phyloP scores from a whole-genome alignment of 2,888 invertebrate species.

The Heliconius cydno region DNA sequence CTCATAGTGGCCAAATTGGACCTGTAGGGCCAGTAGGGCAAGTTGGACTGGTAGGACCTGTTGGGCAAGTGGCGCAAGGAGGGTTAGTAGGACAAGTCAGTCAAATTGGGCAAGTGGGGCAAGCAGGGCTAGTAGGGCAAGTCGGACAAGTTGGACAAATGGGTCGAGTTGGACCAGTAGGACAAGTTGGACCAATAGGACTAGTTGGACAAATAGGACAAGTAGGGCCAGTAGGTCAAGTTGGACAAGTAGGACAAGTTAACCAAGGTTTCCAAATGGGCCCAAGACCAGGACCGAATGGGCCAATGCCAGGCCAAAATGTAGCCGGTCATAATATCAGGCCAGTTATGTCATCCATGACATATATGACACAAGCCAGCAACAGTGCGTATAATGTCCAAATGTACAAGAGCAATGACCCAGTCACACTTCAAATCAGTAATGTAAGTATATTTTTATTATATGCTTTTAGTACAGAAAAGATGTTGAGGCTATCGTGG shows the following conservation, averaged over 20 bases:
- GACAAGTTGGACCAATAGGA: neutral
- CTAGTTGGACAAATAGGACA: neutral
- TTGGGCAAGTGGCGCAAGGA: neutral
- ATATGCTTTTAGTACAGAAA: too few species aligned
- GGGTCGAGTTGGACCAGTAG: neutral
- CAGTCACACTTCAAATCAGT: constrained; percentile 53
- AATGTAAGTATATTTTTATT: constrained; percentile 55
- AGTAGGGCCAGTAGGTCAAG: neutral
- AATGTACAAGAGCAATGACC: constrained; percentile 46
- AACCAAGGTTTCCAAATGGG: constrained; percentile 8
- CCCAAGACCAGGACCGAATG: constrained; percentile 26
- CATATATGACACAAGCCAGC: constrained; percentile 20
- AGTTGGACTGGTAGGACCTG: neutral
- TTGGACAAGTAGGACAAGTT: neutral
- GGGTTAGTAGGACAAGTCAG: neutral
- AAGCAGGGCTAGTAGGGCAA: neutral
- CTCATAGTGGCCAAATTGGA: neutral
- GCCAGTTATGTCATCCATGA: constrained; percentile 7
- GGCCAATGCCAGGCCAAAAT: constrained; percentile 4
- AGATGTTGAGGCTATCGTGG: too few species aligned
- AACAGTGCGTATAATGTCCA: constrained; percentile 15
- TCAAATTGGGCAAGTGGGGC: neutral
- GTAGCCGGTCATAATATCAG: constrained; percentile 11
- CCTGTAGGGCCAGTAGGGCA: neutral
- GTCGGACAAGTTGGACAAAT: constrained; percentile 6